These are phyloP conservation scores for Tiliacea citrago DNA, from an alignment of 2,888 invertebrate genomes.

Conservation along the genomic window DNA sequence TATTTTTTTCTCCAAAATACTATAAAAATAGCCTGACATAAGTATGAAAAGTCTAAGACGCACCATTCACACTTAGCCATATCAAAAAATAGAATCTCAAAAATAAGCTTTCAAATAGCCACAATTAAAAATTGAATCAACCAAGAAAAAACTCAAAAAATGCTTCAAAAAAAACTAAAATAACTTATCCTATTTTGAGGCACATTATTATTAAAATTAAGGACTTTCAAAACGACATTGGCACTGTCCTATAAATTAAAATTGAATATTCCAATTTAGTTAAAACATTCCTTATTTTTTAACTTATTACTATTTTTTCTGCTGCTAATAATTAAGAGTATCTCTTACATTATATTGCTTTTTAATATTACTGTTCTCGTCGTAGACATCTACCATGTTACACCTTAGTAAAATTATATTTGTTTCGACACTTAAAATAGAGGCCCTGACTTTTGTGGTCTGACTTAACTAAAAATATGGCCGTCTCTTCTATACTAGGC, in stretches of 20 bases:
- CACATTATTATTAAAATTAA: constrained; percentile 49
- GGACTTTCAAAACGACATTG: constrained; percentile 56
- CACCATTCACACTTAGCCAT: not conserved
- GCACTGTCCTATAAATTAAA: constrained; percentile 42
- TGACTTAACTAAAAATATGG: not conserved
- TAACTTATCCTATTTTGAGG: constrained; percentile 62
- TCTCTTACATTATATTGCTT: constrained; percentile 14
- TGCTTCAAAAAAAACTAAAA: constrained; percentile 43
- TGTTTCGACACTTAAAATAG: not conserved
- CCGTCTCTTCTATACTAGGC: not conserved
- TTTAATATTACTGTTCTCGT: not conserved
- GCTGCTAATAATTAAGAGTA: constrained; percentile 6
- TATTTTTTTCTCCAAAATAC: not conserved
- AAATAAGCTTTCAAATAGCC: constrained; percentile 22
- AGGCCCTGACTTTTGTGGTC: not conserved
- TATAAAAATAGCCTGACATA: not conserved
- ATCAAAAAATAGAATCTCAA: constrained; percentile 1
- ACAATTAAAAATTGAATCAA: constrained; percentile 49
- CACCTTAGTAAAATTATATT: not conserved
- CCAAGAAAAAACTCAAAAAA: constrained; percentile 43
- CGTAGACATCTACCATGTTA: not conserved
- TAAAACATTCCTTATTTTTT: not conserved
- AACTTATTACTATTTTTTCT: constrained; percentile 2
- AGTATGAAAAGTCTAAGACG: not conserved
- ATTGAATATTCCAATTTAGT: not conserved